A percentile compares a stretch with the other conserved stretches of the same genome.
Evolutionary conservation across 1,140 invertebrate genomes (phyloP).

Genomic region (Lysiphlebus fabarum): DNA sequence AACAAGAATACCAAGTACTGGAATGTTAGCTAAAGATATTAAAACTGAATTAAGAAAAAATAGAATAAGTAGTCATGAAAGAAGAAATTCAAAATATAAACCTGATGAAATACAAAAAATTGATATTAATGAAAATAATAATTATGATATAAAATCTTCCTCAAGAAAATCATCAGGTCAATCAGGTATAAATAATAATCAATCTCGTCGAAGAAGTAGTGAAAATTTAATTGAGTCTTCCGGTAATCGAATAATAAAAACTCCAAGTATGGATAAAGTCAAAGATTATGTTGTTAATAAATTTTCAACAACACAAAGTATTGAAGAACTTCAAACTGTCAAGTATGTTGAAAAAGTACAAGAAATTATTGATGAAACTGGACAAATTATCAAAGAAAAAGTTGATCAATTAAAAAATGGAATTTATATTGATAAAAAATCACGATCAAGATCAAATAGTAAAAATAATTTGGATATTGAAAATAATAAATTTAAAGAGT

Average conservation of each 20-base stretch:
- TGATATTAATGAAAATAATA: slow-evolving; percentile 11
- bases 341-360: slow-evolving; percentile 45
- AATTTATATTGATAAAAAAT: slow-evolving; percentile 6
- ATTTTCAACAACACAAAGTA: slow-evolving; percentile 32
- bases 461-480: slow-evolving; percentile 8
- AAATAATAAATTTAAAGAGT: slow-evolving; percentile 24
- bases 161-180: neutral
- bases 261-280: slow-evolving; percentile 34
- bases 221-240: slow-evolving; percentile 6
- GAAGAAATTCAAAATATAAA: slow-evolving; percentile 19
- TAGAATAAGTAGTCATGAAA: slow-evolving; percentile 34
- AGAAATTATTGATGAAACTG: slow-evolving; percentile 38
- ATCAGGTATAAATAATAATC: slow-evolving; percentile 1
- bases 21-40: slow-evolving; percentile 34
- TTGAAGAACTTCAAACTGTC: slow-evolving; percentile 39
- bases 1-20: slow-evolving; percentile 27
- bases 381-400: slow-evolving; percentile 40
- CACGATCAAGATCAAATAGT: slow-evolving; percentile 14
- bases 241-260: slow-evolving; percentile 12
- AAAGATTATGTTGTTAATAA: slow-evolving; percentile 38
- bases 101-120: slow-evolving; percentile 16
- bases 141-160: neutral
- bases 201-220: neutral
- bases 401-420: slow-evolving; percentile 34
- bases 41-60: slow-evolving; percentile 40